Evolutionary conservation across 2,113 vertebrate genomes (phyloP).

Genomic region (Leucoraja erinaceus): DNA sequence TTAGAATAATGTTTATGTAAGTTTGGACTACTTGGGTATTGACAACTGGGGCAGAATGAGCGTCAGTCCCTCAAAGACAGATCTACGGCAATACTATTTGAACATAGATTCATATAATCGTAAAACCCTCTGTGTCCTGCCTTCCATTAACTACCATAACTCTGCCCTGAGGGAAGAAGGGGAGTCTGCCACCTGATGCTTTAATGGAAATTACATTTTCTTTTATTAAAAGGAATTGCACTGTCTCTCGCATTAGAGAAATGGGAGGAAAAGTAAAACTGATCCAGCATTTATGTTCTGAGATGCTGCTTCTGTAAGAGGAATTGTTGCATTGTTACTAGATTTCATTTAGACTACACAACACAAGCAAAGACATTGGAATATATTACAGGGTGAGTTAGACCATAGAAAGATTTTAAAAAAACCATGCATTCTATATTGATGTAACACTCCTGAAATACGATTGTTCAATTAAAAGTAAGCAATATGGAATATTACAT

Average conservation of each 20-base stretch:
- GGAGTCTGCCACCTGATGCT: conserved; percentile 35
- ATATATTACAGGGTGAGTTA: neutral
- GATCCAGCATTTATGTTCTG: neutral
- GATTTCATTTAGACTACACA: neutral
- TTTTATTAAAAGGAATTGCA: conserved; percentile 36
- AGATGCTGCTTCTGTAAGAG: neutral
- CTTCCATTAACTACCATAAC: conserved; percentile 37
- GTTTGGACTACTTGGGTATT: neutral
- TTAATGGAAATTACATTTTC: conserved; percentile 32
- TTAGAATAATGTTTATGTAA: neutral
- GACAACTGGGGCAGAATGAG: neutral
- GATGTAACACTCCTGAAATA: too few relatives aligned
- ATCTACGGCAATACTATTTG: neutral
- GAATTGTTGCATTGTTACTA: neutral
- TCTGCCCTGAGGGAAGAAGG: conserved; percentile 21
- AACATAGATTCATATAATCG: conserved; percentile 13
- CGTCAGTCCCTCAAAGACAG: conserved; percentile 18
- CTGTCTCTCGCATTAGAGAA: neutral
- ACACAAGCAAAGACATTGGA: neutral
- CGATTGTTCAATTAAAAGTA: neutral
- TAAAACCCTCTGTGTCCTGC: conserved; percentile 22
- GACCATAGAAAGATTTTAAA: neutral
- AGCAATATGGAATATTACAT: neutral
- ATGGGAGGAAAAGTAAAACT: neutral
- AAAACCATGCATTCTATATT: neutral